Evolutionary conservation across 2,797 vertebrate genomes (phyloP).

Genomic region (Gymnodraco acuticeps): DNA sequence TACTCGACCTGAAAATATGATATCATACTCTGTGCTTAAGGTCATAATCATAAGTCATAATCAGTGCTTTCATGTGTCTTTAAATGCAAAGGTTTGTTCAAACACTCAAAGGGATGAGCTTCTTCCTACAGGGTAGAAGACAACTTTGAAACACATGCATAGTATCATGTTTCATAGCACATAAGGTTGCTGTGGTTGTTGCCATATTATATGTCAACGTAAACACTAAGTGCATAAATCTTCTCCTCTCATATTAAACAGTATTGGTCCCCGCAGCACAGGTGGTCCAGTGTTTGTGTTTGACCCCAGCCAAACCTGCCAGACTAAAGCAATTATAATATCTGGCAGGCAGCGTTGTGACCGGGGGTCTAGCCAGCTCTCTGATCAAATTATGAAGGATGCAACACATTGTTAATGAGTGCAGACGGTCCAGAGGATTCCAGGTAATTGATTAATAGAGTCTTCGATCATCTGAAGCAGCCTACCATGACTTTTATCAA

Average conservation of each 20-base stretch:
- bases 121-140: not conserved
- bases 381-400: conserved; percentile 30
- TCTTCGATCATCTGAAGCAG: conserved; percentile 4
- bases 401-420: conserved; percentile 48
- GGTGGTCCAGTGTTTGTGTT: conserved; percentile 30
- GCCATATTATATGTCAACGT: not conserved
- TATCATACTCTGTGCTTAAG: not conserved
- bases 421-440: conserved; percentile 36
- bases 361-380: conserved; percentile 21
- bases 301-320: conserved; percentile 33
- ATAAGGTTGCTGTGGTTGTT: not conserved
- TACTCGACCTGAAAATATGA: not conserved
- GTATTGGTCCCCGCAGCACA: conserved; percentile 6
- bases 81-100: not conserved
- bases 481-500: conserved; percentile 10
- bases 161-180: not conserved
- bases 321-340: conserved; percentile 27
- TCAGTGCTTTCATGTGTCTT: not conserved
- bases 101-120: not conserved
- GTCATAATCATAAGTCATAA: too few relatives aligned
- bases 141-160: not conserved
- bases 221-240: not conserved
- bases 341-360: conserved; percentile 36
- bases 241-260: not conserved
- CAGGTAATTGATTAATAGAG: conserved; percentile 44